These are phyloP conservation scores for Disparrhopalites patrizii DNA, from an alignment of 2,888 invertebrate genomes.

Conservation along the genomic window DNA sequence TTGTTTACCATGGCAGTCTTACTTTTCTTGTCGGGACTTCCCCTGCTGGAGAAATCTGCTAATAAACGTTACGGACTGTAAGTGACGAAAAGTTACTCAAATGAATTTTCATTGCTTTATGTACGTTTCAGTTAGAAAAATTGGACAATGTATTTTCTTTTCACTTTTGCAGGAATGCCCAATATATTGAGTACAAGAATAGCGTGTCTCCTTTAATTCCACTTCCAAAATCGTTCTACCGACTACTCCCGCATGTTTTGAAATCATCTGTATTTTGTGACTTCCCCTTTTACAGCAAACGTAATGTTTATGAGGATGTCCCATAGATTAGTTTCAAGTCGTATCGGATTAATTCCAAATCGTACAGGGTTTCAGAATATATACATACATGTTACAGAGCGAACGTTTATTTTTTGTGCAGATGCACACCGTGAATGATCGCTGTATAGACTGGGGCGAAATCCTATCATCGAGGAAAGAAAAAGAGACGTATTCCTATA, in stretches of 20 bases:
- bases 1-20: constrained; percentile 82
- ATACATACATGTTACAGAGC: too few relatives aligned
- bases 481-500: too few relatives aligned
- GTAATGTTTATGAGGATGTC: too few relatives aligned
- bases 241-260: constrained; percentile 76
- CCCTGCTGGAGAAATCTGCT: constrained; percentile 76
- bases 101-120: not conserved
- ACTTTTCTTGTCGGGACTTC: constrained; percentile 85
- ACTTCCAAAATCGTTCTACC: constrained; percentile 79
- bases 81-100: not conserved
- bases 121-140: not conserved
- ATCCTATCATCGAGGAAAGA: too few relatives aligned
- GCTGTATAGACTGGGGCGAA: too few relatives aligned
- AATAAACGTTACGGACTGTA: constrained; percentile 74
- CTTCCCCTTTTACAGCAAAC: constrained; percentile 73
- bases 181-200: constrained; percentile 81
- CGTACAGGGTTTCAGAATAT: too few relatives aligned
- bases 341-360: too few relatives aligned
- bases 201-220: constrained; percentile 86
- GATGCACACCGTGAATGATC: too few relatives aligned
- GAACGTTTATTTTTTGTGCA: too few relatives aligned
- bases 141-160: not conserved
- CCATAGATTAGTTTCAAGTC: too few relatives aligned
- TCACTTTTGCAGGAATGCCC: constrained; percentile 63
- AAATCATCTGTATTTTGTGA: constrained; percentile 84